These are phyloP conservation scores for Acanthis flammea DNA, from an alignment of 2,797 vertebrate genomes.

Conservation along the genomic window DNA sequence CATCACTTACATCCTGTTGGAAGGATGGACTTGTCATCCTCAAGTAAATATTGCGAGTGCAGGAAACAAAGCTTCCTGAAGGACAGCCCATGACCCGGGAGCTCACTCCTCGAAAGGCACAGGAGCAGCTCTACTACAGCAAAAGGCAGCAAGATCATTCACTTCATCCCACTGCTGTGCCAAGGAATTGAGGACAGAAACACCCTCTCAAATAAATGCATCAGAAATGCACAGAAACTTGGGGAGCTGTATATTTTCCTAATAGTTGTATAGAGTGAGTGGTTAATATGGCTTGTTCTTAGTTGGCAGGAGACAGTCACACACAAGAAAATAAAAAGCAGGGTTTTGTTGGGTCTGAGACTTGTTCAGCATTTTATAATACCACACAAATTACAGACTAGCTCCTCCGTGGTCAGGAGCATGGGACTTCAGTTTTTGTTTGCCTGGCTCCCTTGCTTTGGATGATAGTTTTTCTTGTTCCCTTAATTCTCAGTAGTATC, in stretches of 20 bases:
- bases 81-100: background rate
- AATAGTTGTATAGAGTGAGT: background rate
- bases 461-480: background rate
- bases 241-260: accelerated
- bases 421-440: background rate
- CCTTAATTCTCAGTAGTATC: background rate
- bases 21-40: background rate
- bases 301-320: background rate
- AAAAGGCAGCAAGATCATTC: background rate
- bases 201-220: background rate
- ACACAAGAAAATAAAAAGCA: background rate
- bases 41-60: background rate
- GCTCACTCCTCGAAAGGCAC: background rate
- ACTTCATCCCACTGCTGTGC: background rate
- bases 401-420: background rate
- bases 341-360: background rate
- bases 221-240: background rate
- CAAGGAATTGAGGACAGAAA: background rate
- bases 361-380: background rate
- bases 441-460: background rate
- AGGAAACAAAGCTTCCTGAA: background rate
- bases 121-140: background rate
- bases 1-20: background rate
- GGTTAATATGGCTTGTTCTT: background rate
- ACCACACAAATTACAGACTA: accelerated